These are phyloP conservation scores for Dreissena rostriformis DNA, from an alignment of 1,140 invertebrate genomes.

Conservation along the genomic window DNA sequence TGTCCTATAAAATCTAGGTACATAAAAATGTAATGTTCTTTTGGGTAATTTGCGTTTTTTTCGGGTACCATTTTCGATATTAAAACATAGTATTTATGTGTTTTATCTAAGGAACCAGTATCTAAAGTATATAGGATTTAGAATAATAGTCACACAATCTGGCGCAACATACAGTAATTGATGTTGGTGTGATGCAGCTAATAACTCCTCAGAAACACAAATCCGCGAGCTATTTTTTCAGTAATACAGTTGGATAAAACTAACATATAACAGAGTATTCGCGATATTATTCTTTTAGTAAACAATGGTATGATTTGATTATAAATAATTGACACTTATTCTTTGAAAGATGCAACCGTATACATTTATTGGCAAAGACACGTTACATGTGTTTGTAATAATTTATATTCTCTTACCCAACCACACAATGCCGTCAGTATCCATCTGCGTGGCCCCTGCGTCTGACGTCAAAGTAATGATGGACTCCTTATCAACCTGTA, in stretches of 20 bases:
- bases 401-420: conserved; percentile 86
- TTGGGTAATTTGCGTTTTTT: background rate
- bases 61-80: background rate
- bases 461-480: conserved; percentile 85
- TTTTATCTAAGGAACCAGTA: too few relatives aligned
- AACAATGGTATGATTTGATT: background rate
- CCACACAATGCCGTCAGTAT: conserved; percentile 89
- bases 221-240: too few relatives aligned
- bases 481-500: conserved; percentile 87
- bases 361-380: background rate
- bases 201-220: too few relatives aligned
- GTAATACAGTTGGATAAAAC: too few relatives aligned
- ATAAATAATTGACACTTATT: background rate
- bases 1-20: background rate
- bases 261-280: too few relatives aligned
- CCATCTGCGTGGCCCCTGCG: conserved; percentile 86
- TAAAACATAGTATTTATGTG: too few relatives aligned
- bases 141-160: too few relatives aligned
- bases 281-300: background rate
- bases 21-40: background rate
- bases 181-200: too few relatives aligned
- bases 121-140: too few relatives aligned
- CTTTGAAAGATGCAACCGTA: background rate
- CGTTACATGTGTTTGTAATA: background rate
- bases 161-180: too few relatives aligned